Evolutionary conservation across 2,113 vertebrate species (phyloP), one percentile per base, ranked within the genome.

Genomic region (Megaceryle torquata): DNA sequence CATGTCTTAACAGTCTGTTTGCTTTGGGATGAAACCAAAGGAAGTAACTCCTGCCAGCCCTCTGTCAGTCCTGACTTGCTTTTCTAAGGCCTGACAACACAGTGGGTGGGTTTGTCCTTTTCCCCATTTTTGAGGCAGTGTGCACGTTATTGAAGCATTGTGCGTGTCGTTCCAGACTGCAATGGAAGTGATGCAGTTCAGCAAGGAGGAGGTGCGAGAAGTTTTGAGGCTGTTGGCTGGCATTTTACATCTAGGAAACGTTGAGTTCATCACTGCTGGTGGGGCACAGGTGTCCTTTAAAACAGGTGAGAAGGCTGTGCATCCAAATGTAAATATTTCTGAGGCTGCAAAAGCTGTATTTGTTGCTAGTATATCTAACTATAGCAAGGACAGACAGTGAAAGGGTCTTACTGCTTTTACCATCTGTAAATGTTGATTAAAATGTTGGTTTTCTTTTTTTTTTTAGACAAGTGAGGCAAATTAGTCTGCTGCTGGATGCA

Each of bases 181-280:
- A 13, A 99, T 99, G 98, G 97, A 98, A 53, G 99, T 99, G 15
- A 99, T 99, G 99, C 98, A 99, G 91, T 99, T 99, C 96, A 98
- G 98, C 25, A 98, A 97, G 86, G 99, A 99, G 81, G 98, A 99
- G 85, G 98, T 99, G 31, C 96, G 57, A 50, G 99, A 99, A 91
- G 97, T 99, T 91, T 92, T 99, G 95, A 98, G 99, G 86, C 97
- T 99, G 75, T 98, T 99, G 72, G 98, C 99, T 29, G 99, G 98
- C 39, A 98, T 99, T 88, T 98, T 99, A 29, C 99, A 99, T 71
- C 89, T 99, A 0, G 99, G 99, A 61, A 99, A 99, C 44, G 96
- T 99, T 29, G 98, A 99, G 82, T 99, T 99, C 72, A 98, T 99
- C 97, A 99, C 99, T 44, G 99, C 99, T 31, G 99, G 99, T 6